Evolutionary conservation across 2,797 vertebrate species (phyloP).

Genomic region (Vipera ursinii): DNA sequence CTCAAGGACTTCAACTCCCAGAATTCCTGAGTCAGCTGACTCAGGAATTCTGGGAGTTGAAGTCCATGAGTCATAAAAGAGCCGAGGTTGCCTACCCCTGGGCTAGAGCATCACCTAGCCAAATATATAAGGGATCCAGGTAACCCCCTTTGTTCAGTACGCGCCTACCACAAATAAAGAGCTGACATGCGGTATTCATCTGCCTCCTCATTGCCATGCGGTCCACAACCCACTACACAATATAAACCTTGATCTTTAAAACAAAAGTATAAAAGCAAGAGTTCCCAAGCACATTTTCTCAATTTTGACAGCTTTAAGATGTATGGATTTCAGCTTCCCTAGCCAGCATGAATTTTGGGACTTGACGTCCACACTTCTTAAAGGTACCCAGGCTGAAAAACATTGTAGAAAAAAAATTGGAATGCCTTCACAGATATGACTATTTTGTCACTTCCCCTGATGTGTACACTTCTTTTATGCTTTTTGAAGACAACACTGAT

Average conservation of each 20-base stretch:
- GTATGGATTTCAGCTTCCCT: not conserved
- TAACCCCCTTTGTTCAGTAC: too few species aligned
- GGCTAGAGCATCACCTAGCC: too few species aligned
- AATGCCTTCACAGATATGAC: not conserved
- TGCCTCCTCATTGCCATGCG: too few species aligned
- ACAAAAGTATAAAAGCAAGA: not conserved
- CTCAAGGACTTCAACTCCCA: too few species aligned
- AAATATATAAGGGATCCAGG: too few species aligned
- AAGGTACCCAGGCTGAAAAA: not conserved
- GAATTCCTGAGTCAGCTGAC: too few species aligned
- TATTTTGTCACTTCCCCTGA: not conserved
- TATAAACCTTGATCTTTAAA: not conserved
- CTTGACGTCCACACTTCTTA: not conserved
- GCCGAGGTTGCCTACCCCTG: too few species aligned
- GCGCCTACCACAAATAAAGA: too few species aligned
- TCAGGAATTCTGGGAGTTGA: too few species aligned
- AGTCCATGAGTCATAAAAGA: too few species aligned
- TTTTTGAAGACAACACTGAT: not conserved
- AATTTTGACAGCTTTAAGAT: not conserved
- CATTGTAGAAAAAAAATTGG: not conserved
- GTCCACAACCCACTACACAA: too few species aligned
- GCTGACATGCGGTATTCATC: too few species aligned
- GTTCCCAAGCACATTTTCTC: not conserved
- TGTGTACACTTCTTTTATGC: not conserved
- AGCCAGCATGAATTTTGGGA: not conserved